A percentile compares a stretch with the other conserved stretches of the same genome.
These are phyloP conservation scores for Phataginus tetradactyla DNA, from an alignment of 2,797 vertebrate species.

Conservation along the genomic window DNA sequence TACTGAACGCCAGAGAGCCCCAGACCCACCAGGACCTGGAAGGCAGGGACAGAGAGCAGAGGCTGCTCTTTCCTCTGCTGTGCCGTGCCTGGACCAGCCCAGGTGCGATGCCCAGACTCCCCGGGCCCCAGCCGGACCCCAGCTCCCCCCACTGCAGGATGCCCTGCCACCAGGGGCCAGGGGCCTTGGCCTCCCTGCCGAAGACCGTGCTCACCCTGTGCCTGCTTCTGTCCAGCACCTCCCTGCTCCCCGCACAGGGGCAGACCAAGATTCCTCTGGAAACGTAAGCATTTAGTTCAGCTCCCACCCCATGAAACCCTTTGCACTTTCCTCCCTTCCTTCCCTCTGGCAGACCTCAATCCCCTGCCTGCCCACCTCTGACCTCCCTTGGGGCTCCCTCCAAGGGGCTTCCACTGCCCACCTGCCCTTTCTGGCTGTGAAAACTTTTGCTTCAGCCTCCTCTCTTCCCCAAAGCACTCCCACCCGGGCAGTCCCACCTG, in stretches of 20 bases:
- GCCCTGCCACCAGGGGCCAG: neutral
- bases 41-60: neutral
- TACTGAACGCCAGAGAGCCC: neutral
- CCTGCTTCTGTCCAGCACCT: conserved; percentile 79
- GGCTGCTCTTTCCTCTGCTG: neutral
- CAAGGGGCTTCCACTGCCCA: accelerated
- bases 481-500: too few relatives aligned
- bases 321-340: neutral
- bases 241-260: conserved; percentile 83
- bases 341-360: neutral
- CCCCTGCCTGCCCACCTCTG: neutral
- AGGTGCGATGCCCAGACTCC: conserved; percentile 24
- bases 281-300: conserved; percentile 89
- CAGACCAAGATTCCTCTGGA: conserved; percentile 94
- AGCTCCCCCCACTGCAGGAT: neutral
- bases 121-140: accelerated
- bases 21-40: neutral
- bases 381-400: neutral
- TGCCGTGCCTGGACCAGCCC: neutral
- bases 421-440: neutral
- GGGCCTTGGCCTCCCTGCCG: neutral
- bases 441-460: neutral
- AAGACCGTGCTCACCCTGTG: neutral
- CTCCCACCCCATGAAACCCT: neutral
- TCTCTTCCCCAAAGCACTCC: neutral